phyloP scores from a whole-genome alignment of 2,888 invertebrate genomes.

The Trisateles emortualis region DNA sequence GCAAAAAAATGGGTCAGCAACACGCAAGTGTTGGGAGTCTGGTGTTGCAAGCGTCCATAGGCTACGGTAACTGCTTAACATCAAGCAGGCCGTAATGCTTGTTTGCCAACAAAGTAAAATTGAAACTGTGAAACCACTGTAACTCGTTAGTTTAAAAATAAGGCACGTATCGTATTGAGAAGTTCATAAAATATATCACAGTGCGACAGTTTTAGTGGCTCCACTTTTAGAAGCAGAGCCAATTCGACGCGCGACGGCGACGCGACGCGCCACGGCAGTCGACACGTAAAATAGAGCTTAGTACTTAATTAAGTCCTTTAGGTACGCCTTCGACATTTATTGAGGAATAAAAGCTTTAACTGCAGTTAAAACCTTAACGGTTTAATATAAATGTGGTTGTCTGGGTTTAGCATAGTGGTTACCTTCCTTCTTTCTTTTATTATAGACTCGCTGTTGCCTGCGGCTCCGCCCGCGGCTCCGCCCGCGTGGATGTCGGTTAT shows the following conservation, averaged over 20 bases:
- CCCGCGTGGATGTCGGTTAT: too few relatives aligned
- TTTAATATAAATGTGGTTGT: too few relatives aligned
- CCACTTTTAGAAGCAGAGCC: conserved; percentile 13
- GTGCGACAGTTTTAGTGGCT: conserved; percentile 17
- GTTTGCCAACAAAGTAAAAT: too few relatives aligned
- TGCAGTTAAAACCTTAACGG: not conserved
- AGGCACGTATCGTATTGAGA: conserved; percentile 11
- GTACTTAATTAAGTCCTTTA: conserved; percentile 13
- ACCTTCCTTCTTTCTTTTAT: too few relatives aligned
- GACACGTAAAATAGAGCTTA: conserved; percentile 10
- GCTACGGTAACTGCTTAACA: too few relatives aligned
- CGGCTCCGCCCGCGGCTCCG: too few relatives aligned
- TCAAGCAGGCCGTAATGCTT: too few relatives aligned
- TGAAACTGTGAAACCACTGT: not conserved
- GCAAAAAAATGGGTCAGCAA: too few relatives aligned
- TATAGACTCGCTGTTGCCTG: too few relatives aligned
- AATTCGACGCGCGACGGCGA: conserved; percentile 5
- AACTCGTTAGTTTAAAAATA: conserved; percentile 12
- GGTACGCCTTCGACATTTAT: not conserved
- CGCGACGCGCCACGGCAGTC: not conserved
- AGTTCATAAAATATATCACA: conserved; percentile 15
- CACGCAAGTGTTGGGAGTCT: too few relatives aligned
- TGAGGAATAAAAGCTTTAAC: not conserved
- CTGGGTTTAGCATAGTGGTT: too few relatives aligned
- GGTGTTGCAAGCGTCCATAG: too few relatives aligned